Conservation (phyloP, 2,797 vertebrate genomes). For the Antennarius maculatus region DNA sequence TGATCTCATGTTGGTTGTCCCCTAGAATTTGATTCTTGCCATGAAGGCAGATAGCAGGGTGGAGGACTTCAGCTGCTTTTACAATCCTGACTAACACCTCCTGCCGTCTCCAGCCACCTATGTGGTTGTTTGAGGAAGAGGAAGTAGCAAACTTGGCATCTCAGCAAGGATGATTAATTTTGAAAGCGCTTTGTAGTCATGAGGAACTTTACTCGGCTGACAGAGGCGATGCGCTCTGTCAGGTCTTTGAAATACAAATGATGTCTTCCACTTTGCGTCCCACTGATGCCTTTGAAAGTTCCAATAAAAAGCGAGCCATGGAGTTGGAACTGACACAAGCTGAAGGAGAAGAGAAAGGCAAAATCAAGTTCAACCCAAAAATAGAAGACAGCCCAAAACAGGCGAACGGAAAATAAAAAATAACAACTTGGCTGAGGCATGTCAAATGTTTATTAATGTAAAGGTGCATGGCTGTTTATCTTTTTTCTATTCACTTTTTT, state of each 20-base stretch:
- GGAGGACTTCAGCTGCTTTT: conserved; percentile 24
- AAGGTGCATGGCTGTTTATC: conserved; percentile 50
- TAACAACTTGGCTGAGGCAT: conserved; percentile 13
- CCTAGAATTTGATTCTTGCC: conserved; percentile 32
- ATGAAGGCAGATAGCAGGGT: conserved; percentile 16
- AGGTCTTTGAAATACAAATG: conserved; percentile 80
- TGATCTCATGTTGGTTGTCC: conserved; percentile 45
- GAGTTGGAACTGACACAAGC: conserved; percentile 48
- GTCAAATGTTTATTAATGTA: conserved; percentile 34
- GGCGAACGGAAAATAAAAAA: conserved; percentile 60
- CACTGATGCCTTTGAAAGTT: conserved; percentile 66
- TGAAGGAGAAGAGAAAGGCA: conserved; percentile 53
- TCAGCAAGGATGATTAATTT: conserved; percentile 65
- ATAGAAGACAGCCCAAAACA: conserved; percentile 59
- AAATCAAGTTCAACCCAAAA: conserved; percentile 60
- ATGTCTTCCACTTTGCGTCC: conserved; percentile 64
- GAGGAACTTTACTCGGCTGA: conserved; percentile 63
- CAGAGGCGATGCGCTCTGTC: conserved; percentile 63
- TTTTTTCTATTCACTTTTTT: background rate
- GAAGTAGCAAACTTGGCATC: conserved; percentile 49
- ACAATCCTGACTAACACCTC: conserved; percentile 17
- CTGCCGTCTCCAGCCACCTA: conserved; percentile 24
- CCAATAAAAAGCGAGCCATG: conserved; percentile 60
- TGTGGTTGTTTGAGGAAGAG: conserved; percentile 31
- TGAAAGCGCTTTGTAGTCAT: conserved; percentile 65